phyloP scores from a whole-genome alignment of 2,113 vertebrate genomes.

The human (Homo sapiens) region GRCh38 chr2:234001501-234002000 shows the following conservation, averaged over 20 bases:
- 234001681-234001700: rapidly evolving
- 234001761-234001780: not conserved
- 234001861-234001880: not conserved
- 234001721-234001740: not conserved
- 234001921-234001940: not conserved
- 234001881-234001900: rapidly evolving
- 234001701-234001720: rapidly evolving
- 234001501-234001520: not conserved
- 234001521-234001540: not conserved
- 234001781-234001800: rapidly evolving
- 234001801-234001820: too few species aligned
- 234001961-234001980: too few species aligned
- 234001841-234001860: rapidly evolving
- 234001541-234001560: not conserved
- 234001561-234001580: not conserved
- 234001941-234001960: not conserved
- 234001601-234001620: not conserved
- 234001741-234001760: not conserved
- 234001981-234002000: not conserved
- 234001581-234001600: not conserved
- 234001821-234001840: not conserved
- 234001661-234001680: not conserved
- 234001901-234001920: too few species aligned
- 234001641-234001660: rapidly evolving
- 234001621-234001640: not conserved